Evolutionary conservation across 1,140 invertebrate genomes (phyloP).

Genomic region (Bathynomus jamesi): DNA sequence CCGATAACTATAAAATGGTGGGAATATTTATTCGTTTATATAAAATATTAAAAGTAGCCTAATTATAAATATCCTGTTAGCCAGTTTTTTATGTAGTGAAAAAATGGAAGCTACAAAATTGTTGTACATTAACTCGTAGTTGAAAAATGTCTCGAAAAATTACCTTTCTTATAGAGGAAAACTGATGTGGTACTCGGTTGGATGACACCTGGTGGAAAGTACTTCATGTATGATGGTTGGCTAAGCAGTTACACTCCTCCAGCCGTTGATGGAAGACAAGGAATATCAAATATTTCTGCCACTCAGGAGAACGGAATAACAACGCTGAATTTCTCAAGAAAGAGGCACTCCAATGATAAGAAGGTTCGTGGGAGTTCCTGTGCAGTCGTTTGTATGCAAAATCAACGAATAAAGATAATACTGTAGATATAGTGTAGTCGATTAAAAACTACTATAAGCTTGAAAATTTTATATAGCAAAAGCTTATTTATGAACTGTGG

Average conservation of each 20-base stretch:
- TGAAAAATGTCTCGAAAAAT: background rate
- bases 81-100: background rate
- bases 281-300: slow-evolving; percentile 62
- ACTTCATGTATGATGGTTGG: slow-evolving; percentile 83
- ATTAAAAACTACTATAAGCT: too few species aligned
- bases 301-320: slow-evolving; percentile 65
- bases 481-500: too few species aligned
- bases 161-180: slow-evolving; percentile 53
- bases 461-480: too few species aligned
- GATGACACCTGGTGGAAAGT: slow-evolving; percentile 63
- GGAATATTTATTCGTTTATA: background rate
- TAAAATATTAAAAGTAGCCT: background rate
- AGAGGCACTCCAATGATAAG: slow-evolving; percentile 63
- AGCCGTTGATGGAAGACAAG: slow-evolving; percentile 61
- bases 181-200: slow-evolving; percentile 76
- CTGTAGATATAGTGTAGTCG: background rate
- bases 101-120: background rate
- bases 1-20: slow-evolving; percentile 75
- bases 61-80: background rate
- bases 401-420: background rate
- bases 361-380: slow-evolving; percentile 20
- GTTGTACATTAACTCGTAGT: background rate
- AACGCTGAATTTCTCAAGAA: slow-evolving; percentile 69
- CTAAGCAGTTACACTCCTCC: slow-evolving; percentile 53
- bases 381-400: background rate